Evolutionary conservation across 53 echinoderm and acorn worm genomes (phyloP).

Genomic region (Glandiceps talaboti): DNA sequence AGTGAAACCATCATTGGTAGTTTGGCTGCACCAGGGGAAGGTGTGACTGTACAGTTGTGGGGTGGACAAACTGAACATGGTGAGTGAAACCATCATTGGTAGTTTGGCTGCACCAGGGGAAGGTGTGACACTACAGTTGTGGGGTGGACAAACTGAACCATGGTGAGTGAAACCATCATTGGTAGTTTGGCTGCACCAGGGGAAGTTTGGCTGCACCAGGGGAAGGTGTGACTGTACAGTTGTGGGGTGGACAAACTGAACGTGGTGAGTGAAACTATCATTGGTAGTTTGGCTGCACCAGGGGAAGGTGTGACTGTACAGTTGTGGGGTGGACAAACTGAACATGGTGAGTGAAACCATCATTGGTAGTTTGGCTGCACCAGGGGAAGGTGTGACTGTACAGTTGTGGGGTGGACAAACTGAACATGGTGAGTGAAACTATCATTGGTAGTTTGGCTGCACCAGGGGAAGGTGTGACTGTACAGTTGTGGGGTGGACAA

Average conservation of each 20-base stretch:
- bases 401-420: neutral
- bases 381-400: neutral
- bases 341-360: neutral
- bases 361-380: neutral
- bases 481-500: neutral
- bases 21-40: neutral
- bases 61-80: neutral
- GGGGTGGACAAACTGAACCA: neutral
- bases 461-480: neutral
- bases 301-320: neutral
- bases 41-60: neutral
- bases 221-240: neutral
- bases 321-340: neutral
- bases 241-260: neutral
- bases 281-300: neutral
- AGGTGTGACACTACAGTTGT: neutral
- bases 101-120: neutral
- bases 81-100: neutral
- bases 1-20: neutral
- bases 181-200: too few relatives aligned
- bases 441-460: neutral
- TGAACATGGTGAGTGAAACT: neutral
- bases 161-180: neutral
- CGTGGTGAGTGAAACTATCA: neutral
- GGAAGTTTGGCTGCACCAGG: neutral